A percentile compares a stretch with the other conserved stretches of the same genome.
Conservation (phyloP, 2,797 vertebrate genomes). For the Oreochromis grahami region DNA sequence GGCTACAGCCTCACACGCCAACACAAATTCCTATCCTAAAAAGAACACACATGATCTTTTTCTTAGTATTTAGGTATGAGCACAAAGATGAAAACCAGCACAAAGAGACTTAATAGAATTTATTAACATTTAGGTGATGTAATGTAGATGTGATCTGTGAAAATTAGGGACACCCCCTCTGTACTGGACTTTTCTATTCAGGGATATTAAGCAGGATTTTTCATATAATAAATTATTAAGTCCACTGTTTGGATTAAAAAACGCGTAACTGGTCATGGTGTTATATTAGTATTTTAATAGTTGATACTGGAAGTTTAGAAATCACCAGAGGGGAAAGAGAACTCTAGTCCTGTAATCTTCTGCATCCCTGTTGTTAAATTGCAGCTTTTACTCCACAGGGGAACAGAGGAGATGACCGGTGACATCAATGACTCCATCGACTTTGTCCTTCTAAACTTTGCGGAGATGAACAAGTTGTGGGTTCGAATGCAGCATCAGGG, state of each 20-base stretch:
- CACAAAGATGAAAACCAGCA: not conserved
- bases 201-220: not conserved
- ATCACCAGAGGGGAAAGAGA: not conserved
- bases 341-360: not conserved
- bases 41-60: not conserved
- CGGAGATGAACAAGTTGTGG: conserved; percentile 99
- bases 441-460: conserved; percentile 97
- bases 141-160: not conserved
- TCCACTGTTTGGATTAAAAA: not conserved
- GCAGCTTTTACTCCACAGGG: conserved; percentile 58
- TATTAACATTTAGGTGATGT: not conserved
- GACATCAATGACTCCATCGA: conserved; percentile 97
- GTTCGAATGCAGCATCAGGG: conserved; percentile 99
- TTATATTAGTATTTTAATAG: not conserved
- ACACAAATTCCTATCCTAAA: not conserved
- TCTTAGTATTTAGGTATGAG: not conserved
- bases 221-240: not conserved
- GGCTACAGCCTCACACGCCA: not conserved
- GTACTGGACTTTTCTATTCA: not conserved
- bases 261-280: rapidly evolving
- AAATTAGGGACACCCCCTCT: not conserved
- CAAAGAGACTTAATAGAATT: not conserved
- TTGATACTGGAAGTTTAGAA: not conserved
- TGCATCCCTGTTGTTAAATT: not conserved
- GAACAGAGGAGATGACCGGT: conserved; percentile 89